Evolutionary conservation across 2,888 invertebrate species (phyloP).

Genomic region (Zele albiditarsus): DNA sequence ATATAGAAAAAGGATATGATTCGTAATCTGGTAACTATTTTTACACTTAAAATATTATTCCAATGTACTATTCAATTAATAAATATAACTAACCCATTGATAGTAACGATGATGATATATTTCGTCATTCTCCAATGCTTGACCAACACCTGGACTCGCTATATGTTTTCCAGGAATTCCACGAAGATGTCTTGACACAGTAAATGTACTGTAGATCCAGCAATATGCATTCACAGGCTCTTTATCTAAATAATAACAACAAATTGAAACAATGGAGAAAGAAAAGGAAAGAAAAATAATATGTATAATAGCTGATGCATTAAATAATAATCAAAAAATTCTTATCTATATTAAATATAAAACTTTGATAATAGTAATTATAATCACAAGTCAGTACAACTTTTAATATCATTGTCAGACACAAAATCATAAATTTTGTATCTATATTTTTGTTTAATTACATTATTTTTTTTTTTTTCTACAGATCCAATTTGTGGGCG

Average conservation of each 20-base stretch:
- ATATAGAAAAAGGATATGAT: too few relatives aligned
- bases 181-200: slow-evolving; percentile 70
- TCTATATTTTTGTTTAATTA: neutral
- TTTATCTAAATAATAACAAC: slow-evolving; percentile 68
- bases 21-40: too few relatives aligned
- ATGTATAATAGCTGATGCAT: neutral
- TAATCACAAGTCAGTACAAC: neutral
- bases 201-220: slow-evolving; percentile 86
- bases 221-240: slow-evolving; percentile 84
- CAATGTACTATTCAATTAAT: too few relatives aligned
- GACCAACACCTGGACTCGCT: slow-evolving; percentile 76
- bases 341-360: neutral
- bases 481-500: neutral
- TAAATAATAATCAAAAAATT: too few relatives aligned
- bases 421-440: neutral
- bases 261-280: neutral
- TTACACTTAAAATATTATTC: too few relatives aligned
- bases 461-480: neutral
- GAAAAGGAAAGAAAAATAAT: neutral
- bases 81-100: slow-evolving; percentile 77
- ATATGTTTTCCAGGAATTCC: slow-evolving; percentile 75
- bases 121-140: slow-evolving; percentile 70
- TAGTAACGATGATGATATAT: slow-evolving; percentile 79
- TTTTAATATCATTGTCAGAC: neutral
- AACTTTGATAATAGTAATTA: neutral